A percentile compares a stretch with the other conserved stretches of the same genome.
phyloP scores from a whole-genome alignment of 2,888 invertebrate genomes.

The Drosophila mayaguana region DNA sequence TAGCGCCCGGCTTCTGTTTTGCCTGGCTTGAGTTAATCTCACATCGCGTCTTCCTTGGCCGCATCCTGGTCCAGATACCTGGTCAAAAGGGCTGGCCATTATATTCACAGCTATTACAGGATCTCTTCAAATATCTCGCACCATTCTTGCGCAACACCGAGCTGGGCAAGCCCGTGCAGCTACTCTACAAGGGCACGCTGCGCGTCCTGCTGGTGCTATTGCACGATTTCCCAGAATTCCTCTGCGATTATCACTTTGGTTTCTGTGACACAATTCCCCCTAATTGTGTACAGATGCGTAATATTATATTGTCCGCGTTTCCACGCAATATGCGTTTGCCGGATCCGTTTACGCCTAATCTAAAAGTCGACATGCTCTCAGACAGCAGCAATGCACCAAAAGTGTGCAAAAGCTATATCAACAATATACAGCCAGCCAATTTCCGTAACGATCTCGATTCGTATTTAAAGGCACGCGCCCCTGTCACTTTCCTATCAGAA shows the following conservation, averaged over 20 bases:
- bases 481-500: constrained; percentile 97
- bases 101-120: constrained; percentile 97
- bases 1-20: constrained; percentile 98
- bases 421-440: constrained; percentile 93
- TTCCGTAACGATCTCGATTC: constrained; percentile 99
- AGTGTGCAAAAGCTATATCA: constrained; percentile 94
- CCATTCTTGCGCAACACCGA: constrained; percentile 99
- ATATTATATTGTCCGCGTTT: constrained; percentile 98
- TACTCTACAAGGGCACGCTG: constrained; percentile 97
- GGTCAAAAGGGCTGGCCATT: constrained; percentile 99
- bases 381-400: constrained; percentile 96
- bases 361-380: constrained; percentile 95
- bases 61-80: constrained; percentile 95
- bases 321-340: constrained; percentile 99
- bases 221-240: constrained; percentile 99
- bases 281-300: constrained; percentile 99
- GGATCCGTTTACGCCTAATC: constrained; percentile 98
- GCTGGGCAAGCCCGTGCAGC: constrained; percentile 95
- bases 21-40: constrained; percentile 99
- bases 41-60: constrained; percentile 97
- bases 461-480: constrained; percentile 96
- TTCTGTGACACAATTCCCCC: constrained; percentile 99
- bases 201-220: constrained; percentile 96
- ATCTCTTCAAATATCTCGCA: constrained; percentile 97
- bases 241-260: constrained; percentile 99